Conservation (phyloP, 2,888 invertebrate genomes). For the Hirtodrosophila histrioides region DNA sequence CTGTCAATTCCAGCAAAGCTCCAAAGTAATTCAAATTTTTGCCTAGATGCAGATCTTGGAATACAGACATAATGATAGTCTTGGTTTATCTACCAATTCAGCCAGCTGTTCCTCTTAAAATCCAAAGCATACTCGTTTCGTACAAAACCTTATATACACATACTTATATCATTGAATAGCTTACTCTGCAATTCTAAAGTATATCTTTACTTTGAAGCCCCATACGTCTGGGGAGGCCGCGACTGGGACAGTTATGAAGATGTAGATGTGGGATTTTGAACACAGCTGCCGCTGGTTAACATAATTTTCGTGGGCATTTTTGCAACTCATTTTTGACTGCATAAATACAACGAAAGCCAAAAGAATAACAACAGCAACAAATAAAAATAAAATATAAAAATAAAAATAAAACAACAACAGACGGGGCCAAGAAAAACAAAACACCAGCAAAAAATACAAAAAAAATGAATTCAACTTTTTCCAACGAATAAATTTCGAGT, state of each 20-base stretch:
- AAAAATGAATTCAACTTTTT: conserved; percentile 74
- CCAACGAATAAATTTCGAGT: conserved; percentile 80
- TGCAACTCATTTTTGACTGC: conserved; percentile 68
- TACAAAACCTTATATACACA: no score
- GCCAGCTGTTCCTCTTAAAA: no score
- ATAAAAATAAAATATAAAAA: conserved; percentile 8
- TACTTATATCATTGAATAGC: not conserved
- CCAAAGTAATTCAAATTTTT: no score
- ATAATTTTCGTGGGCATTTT: conserved; percentile 78
- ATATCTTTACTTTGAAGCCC: no score
- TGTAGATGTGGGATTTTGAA: conserved; percentile 32
- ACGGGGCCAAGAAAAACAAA: conserved; percentile 35
- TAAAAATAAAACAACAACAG: conserved; percentile 40
- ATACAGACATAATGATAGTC: no score
- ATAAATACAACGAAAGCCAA: conserved; percentile 47
- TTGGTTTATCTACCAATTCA: no score
- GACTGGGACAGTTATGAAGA: not conserved
- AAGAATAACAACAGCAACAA: conserved; percentile 24
- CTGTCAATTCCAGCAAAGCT: no score
- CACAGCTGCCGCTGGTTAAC: conserved; percentile 78
- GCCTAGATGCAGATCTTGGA: no score
- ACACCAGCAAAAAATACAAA: conserved; percentile 7
- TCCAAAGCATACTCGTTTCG: no score
- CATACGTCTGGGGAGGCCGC: no score
- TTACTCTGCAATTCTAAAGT: not conserved